Percentiles rank a stretch among this genome's conserved stretches.
phyloP scores from a whole-genome alignment of 2,888 invertebrate species.

The Drepana falcataria region DNA sequence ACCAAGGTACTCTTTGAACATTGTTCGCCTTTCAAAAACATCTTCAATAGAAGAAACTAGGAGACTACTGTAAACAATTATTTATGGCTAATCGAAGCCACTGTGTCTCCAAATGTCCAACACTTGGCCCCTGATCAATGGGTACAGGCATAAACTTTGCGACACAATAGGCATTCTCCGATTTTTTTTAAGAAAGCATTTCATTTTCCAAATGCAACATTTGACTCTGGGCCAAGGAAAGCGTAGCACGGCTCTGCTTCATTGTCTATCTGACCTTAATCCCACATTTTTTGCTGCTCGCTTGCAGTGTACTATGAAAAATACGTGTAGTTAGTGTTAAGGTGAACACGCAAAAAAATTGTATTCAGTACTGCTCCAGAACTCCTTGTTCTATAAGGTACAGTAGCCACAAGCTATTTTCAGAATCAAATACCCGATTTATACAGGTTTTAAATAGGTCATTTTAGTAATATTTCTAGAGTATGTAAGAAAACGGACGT shows the following conservation, averaged over 20 bases:
- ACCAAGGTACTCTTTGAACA: too few species aligned
- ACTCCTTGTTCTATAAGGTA: too few species aligned
- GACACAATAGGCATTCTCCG: slow-evolving; percentile 16
- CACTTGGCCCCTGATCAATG: slow-evolving; percentile 2
- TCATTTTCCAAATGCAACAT: slow-evolving; percentile 52
- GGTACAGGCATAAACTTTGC: slow-evolving; percentile 6
- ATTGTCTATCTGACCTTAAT: slow-evolving; percentile 63
- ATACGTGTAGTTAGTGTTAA: slow-evolving; percentile 15
- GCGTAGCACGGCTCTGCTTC: slow-evolving; percentile 39
- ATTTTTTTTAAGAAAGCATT: slow-evolving; percentile 28
- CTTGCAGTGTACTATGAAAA: slow-evolving; percentile 31
- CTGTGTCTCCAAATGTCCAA: not conserved
- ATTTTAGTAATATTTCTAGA: too few species aligned
- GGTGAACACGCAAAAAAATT: not conserved
- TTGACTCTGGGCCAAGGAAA: slow-evolving; percentile 52
- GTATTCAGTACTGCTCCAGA: too few species aligned
- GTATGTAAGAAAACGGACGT: too few species aligned
- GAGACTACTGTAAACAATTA: too few species aligned
- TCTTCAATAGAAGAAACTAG: too few species aligned
- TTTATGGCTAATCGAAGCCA: too few species aligned
- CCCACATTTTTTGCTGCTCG: slow-evolving; percentile 47
- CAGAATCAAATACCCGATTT: too few species aligned
- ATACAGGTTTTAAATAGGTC: too few species aligned
- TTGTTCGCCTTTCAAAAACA: too few species aligned
- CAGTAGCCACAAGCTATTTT: too few species aligned